Conservation (phyloP, 2,888 invertebrate species). For the Mesochorus sp. region DNA sequence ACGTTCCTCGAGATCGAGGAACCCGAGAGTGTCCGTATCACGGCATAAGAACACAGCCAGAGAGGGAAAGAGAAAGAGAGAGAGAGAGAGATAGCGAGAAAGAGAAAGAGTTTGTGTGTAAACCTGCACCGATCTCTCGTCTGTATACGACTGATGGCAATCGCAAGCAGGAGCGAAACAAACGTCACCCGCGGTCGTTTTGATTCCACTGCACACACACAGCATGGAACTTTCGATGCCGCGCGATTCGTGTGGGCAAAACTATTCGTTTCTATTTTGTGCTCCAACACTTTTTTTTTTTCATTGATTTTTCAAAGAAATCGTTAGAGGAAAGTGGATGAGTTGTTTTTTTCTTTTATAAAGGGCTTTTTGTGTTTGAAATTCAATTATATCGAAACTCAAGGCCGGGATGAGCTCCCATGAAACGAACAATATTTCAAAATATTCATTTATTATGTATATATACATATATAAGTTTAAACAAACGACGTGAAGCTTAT, state of each 20-base stretch:
- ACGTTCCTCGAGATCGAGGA: constrained; percentile 46
- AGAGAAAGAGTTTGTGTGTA: background rate
- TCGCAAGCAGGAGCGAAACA: constrained; percentile 51
- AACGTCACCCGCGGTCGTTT: constrained; percentile 48
- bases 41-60: constrained; percentile 11
- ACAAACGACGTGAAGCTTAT: constrained; percentile 21
- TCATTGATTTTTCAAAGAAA: too few relatives aligned
- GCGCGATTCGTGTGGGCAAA: too few relatives aligned
- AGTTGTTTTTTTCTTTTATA: too few relatives aligned
- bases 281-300: too few relatives aligned
- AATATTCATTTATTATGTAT: background rate
- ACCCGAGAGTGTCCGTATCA: constrained; percentile 44
- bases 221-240: constrained; percentile 20
- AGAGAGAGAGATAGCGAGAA: background rate
- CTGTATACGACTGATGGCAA: constrained; percentile 53
- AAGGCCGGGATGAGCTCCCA: too few relatives aligned
- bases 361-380: too few relatives aligned
- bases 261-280: too few relatives aligned
- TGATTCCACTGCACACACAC: constrained; percentile 27
- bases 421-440: too few relatives aligned
- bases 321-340: too few relatives aligned
- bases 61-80: background rate
- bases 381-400: too few relatives aligned
- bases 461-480: background rate
- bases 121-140: constrained; percentile 38